Evolutionary conservation across 2,888 invertebrate genomes (phyloP).

Genomic region (Pherbina coryleti): DNA sequence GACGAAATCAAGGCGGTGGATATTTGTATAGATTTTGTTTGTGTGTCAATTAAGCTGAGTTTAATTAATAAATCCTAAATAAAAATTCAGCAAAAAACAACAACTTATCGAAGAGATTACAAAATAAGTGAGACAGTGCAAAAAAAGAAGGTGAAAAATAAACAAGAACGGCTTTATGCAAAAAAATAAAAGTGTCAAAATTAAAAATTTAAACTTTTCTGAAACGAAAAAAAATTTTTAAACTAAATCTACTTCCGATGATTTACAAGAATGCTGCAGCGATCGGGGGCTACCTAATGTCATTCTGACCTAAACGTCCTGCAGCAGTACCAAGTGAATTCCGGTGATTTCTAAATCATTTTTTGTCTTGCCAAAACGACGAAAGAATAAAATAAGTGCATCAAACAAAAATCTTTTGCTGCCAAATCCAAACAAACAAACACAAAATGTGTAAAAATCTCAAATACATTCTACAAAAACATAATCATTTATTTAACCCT

Average conservation of each 20-base stretch:
- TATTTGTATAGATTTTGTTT: conserved; percentile 50
- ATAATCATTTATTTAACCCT: neutral
- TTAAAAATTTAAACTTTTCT: neutral
- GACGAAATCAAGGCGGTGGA: conserved; percentile 52
- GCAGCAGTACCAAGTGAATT: neutral
- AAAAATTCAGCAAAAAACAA: neutral
- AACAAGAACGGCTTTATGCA: neutral
- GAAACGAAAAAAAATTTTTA: neutral
- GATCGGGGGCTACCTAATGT: neutral
- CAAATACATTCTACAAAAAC: neutral
- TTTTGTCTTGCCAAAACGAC: neutral
- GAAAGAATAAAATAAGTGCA: neutral
- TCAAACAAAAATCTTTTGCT: neutral
- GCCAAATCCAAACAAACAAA: neutral
- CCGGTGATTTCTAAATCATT: neutral
- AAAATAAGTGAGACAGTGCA: neutral
- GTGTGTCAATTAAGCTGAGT: conserved; percentile 31
- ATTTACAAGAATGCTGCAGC: neutral
- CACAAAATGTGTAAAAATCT: neutral
- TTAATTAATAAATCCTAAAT: conserved; percentile 9
- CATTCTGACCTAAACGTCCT: neutral
- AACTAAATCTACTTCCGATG: neutral
- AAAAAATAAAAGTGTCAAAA: neutral
- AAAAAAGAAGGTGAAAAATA: neutral
- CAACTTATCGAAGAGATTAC: neutral